Base-by-base conservation (phyloP, 2,888 invertebrate species). In the Dilophus febrilis region DNA sequence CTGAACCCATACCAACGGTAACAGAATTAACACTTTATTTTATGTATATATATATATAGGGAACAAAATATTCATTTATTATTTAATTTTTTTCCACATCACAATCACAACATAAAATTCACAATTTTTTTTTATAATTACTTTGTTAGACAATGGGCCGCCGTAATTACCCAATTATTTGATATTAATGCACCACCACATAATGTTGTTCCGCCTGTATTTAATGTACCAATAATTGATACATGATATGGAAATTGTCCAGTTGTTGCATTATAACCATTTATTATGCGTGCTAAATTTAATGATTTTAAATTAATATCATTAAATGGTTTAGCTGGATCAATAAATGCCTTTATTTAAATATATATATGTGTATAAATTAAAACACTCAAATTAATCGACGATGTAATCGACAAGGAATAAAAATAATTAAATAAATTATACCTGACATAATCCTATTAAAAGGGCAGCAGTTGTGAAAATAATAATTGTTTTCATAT, bases 131-230 rank as follows among this genome's bases (percentile, higher is more conserved):
- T 8, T 27, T 8, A n/a, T 11, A 29, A 4, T 33, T 16, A 33
- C 33, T 33, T 33, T 14, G 14, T 13, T 12, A 35, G 13, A 35
- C 35, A 35, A 35, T 35, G 35, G n/a, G 35, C 45, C 2, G 45
- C 45, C 2, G 45, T 45, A 27, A 45, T 19, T 29, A 45, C 37
- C 41, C 40, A 45, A 19, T 33, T 34, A 8, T 36, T 18, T 3
- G 43, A 42, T 3, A 45, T 27, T 12, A 45, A 36, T n/a, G 43
- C 42, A 28, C 45, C 45, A 22, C 45, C 45, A 34, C 45, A 45
- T 16, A 35, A 17, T 8, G 22, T 35, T 42, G 39, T 16, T 29
- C 29, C 2, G 17, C 16, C 18, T 28, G 29, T 16, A 38, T 18
- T 17, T 28, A 34, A 2, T 18, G 11, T 2, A 13, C 31, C 6